Conservation (phyloP, 2,113 vertebrate genomes). For the Oxygymnocypris stewartii region DNA sequence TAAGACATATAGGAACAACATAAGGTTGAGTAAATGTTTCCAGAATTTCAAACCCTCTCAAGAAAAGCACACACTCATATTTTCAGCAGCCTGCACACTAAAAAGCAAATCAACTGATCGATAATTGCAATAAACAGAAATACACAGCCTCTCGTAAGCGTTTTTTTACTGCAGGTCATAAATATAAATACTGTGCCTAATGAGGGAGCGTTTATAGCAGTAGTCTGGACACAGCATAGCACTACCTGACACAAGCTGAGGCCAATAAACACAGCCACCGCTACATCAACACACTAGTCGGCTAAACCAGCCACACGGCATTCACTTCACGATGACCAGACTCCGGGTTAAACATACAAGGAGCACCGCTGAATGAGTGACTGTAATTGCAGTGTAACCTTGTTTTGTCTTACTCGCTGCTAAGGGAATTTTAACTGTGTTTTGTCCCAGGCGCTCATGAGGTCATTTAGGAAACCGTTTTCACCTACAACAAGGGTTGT, state of each 20-base stretch:
- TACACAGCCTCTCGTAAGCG: conserved; percentile 42
- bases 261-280: conserved; percentile 48
- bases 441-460: conserved; percentile 18
- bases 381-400: conserved; percentile 3
- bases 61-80: conserved; percentile 15
- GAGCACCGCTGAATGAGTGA: background rate
- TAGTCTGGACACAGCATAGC: conserved; percentile 51
- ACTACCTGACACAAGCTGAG: conserved; percentile 36
- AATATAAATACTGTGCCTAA: conserved; percentile 58
- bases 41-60: background rate
- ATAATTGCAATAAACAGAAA: conserved; percentile 59
- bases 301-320: conserved; percentile 28
- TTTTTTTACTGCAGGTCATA: conserved; percentile 50
- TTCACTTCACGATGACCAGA: conserved; percentile 18
- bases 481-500: conserved; percentile 48
- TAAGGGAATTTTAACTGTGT: conserved; percentile 9
- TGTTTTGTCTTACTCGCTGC: conserved; percentile 1
- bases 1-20: background rate
- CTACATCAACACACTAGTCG: conserved; percentile 55
- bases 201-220: conserved; percentile 55
- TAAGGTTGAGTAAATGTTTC: background rate
- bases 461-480: conserved; percentile 36
- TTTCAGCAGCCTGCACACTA: conserved; percentile 1
- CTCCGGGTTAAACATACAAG: conserved; percentile 25
- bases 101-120: conserved; percentile 57